Conservation (phyloP, 2,888 invertebrate species). For the Charanyca ferruginea region DNA sequence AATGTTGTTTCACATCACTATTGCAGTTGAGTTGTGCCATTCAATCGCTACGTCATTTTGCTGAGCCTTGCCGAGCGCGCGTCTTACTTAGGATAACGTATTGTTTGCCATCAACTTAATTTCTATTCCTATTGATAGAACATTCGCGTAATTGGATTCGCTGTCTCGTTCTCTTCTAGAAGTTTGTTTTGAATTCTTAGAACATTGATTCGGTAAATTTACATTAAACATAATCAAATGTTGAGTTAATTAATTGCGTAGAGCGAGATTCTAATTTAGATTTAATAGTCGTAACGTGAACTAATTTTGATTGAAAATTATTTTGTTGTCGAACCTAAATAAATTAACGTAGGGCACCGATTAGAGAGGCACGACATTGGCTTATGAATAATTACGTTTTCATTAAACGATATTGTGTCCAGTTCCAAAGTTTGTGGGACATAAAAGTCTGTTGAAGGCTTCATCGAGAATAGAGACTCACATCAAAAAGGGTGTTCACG, state of each 20-base stretch:
- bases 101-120: slow-evolving; percentile 71
- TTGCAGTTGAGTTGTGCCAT: slow-evolving; percentile 52
- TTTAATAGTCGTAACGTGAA: slow-evolving; percentile 7
- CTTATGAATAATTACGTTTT: not conserved
- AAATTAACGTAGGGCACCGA: not conserved
- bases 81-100: slow-evolving; percentile 64
- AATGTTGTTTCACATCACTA: slow-evolving; percentile 55
- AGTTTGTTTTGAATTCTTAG: slow-evolving; percentile 28
- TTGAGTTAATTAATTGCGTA: slow-evolving; percentile 34
- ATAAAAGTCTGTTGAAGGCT: not conserved
- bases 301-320: slow-evolving; percentile 8
- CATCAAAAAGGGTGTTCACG: slow-evolving; percentile 5
- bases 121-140: slow-evolving; percentile 63
- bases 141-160: slow-evolving; percentile 62
- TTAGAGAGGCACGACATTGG: not conserved
- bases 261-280: slow-evolving; percentile 30
- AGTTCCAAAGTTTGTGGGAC: not conserved
- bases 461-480: not conserved
- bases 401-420: not conserved
- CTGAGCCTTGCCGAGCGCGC: slow-evolving; percentile 50
- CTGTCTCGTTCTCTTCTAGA: slow-evolving; percentile 27
- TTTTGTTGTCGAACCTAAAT: slow-evolving; percentile 10
- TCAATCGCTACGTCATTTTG: slow-evolving; percentile 65
- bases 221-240: slow-evolving; percentile 32
- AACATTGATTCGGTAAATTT: slow-evolving; percentile 18